A percentile compares a stretch with the other conserved stretches of the same genome.
phyloP scores from a whole-genome alignment of 2,113 vertebrate species.

The Albula glossodonta region DNA sequence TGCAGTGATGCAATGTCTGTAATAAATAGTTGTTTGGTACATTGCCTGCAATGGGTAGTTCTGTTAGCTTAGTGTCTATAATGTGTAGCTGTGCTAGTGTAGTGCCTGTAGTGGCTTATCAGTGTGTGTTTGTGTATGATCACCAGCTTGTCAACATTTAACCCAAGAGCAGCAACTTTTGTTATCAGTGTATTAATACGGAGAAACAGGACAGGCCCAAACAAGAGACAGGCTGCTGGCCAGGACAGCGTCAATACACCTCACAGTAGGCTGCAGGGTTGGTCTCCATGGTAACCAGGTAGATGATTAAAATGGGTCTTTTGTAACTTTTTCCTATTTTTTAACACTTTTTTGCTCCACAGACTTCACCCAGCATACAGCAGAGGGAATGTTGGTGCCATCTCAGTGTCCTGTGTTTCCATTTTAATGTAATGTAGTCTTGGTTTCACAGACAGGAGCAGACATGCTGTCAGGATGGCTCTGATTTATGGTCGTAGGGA shows the following conservation, averaged over 20 bases:
- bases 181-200: not conserved
- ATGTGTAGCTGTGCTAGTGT: not conserved
- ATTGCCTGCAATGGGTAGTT: not conserved
- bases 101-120: not conserved
- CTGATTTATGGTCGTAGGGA: not conserved
- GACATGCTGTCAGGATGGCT: not conserved
- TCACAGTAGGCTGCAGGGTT: not conserved
- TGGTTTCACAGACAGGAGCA: not conserved
- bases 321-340: not conserved
- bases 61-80: not conserved
- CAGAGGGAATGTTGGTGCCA: not conserved
- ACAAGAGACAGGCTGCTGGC: not conserved
- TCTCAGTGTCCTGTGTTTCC: not conserved
- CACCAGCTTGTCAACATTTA: not conserved
- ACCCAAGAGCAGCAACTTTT: not conserved
- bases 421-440: not conserved
- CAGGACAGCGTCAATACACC: not conserved
- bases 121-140: not conserved
- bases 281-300: conserved; percentile 5
- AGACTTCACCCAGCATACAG: not conserved
- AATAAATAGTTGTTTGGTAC: not conserved
- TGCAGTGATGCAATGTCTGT: not conserved
- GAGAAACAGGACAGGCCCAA: not conserved
- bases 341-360: not conserved
- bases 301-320: not conserved